A percentile compares a stretch with the other conserved stretches of the same genome.
Conservation (phyloP, 2,113 vertebrate species). For the Mugil cephalus region DNA sequence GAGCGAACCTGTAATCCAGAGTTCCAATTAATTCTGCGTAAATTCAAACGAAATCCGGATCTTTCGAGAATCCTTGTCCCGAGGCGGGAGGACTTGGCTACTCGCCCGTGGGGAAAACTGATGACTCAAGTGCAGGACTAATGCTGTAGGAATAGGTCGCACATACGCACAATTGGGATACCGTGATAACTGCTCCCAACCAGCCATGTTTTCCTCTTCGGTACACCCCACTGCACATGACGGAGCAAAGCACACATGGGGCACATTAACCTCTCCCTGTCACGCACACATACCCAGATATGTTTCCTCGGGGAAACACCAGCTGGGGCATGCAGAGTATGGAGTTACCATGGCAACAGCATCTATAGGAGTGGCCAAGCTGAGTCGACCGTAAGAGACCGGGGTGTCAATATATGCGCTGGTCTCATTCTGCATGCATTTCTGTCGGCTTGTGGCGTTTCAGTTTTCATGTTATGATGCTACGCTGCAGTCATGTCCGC, state of each 20-base stretch:
- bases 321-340: slow-evolving; percentile 71
- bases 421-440: slow-evolving; percentile 11
- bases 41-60: slow-evolving; percentile 5
- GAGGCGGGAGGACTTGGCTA: not conserved
- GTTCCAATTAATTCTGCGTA: not conserved
- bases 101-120: not conserved
- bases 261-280: slow-evolving; percentile 68
- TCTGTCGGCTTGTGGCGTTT: not conserved
- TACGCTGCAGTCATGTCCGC: not conserved
- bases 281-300: slow-evolving; percentile 42
- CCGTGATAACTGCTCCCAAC: slow-evolving; percentile 62
- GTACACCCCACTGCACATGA: slow-evolving; percentile 75
- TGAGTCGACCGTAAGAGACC: slow-evolving; percentile 58
- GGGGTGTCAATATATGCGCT: not conserved
- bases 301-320: slow-evolving; percentile 60
- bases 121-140: not conserved
- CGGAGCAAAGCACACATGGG: slow-evolving; percentile 72
- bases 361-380: slow-evolving; percentile 71
- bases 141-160: not conserved
- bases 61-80: not conserved
- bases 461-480: too few relatives aligned
- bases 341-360: slow-evolving; percentile 70
- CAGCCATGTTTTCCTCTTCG: slow-evolving; percentile 74
- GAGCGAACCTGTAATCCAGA: not conserved
- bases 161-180: slow-evolving; percentile 37